A percentile compares a stretch with the other conserved stretches of the same genome.
phyloP scores from a whole-genome alignment of 1,140 invertebrate genomes.

The Zaprionus gabonicus region DNA sequence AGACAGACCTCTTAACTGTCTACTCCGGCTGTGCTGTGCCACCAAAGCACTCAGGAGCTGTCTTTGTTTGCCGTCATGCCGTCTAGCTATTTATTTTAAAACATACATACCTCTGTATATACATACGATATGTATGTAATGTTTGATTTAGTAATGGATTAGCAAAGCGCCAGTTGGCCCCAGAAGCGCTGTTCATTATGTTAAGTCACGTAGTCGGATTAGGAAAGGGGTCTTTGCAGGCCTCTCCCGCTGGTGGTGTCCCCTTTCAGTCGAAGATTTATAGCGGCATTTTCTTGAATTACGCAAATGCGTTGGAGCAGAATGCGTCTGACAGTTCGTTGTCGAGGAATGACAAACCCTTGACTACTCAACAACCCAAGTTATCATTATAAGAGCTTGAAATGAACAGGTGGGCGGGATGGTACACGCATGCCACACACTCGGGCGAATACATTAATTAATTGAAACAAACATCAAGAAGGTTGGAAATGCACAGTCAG shows the following conservation, averaged over 20 bases:
- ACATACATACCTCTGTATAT: slow-evolving; percentile 40
- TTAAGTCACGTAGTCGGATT: slow-evolving; percentile 63
- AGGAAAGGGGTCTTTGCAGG: slow-evolving; percentile 2
- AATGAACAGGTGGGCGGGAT: not conserved
- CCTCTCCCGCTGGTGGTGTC: slow-evolving; percentile 6
- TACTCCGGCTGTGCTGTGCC: slow-evolving; percentile 23
- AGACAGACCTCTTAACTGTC: slow-evolving; percentile 75
- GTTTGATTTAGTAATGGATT: slow-evolving; percentile 83
- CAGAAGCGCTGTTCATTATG: slow-evolving; percentile 62
- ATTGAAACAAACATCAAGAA: slow-evolving; percentile 57
- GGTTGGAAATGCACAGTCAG: slow-evolving; percentile 1
- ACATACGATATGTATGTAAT: slow-evolving; percentile 68
- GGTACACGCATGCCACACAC: no score
- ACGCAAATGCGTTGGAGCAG: slow-evolving; percentile 39
- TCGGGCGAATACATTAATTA: slow-evolving; percentile 33
- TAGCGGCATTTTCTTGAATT: slow-evolving; percentile 66
- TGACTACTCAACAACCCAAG: not conserved
- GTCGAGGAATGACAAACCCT: not conserved
- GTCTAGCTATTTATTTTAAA: slow-evolving; percentile 82
- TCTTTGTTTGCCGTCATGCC: slow-evolving; percentile 74
- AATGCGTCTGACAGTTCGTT: slow-evolving; percentile 22
- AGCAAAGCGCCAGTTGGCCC: slow-evolving; percentile 45
- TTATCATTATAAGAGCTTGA: slow-evolving; percentile 12
- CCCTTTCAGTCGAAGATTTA: slow-evolving; percentile 62
- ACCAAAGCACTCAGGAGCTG: slow-evolving; percentile 12